Evolutionary conservation across 2,888 invertebrate genomes (phyloP), one percentile per base, ranked within the genome.

Genomic region (Stomorhina lunata): DNA sequence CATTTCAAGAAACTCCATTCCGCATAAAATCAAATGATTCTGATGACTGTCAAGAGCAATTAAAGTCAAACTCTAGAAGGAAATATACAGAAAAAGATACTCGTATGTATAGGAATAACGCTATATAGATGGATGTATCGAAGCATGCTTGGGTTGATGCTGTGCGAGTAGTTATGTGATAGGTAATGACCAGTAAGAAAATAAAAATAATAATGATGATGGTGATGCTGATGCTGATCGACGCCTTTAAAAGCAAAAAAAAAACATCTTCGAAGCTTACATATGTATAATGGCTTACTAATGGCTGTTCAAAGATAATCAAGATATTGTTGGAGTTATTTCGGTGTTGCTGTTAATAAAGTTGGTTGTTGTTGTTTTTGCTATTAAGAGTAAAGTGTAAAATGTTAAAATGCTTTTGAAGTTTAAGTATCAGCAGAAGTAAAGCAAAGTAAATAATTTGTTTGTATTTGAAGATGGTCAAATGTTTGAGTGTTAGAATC

Each of bases 41-140:
- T 87, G 88, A 89, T 89, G 89, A 89, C 88, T 89, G 89, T 89
- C 89, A 88, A 88, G 88, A 89, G 89, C 87, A 89, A 89, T 89
- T 89, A 89, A 89, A 89, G 87, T 87, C 89, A 87, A 88, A 89
- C 88, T 88, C 61, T 43, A 65, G n/a, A n/a, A 32, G 17, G 40
- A 63, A 63, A 57, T 43, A 63, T 9, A 9, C 10, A 37, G n/a
- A 63, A 2, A 48, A 9, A 50, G 20, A 20, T 4, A 27, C 27
- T 45, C n/a, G 2, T 9, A 53, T n/a, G 43, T n/a, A 2, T 43
- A 45, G 15, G 15, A 15, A 7, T 37, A 0, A 4, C 10, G 37
- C 12, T 50, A 32, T 61, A 22, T 61, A 29, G 22, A 59, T 25
- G 22, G 25, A 45, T 43, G 50, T 7, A 12, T 34, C 32, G 32